Evolutionary conservation across 92 coral and sea anemone species (phyloP).

Genomic region (Scolanthus callimorphus): DNA sequence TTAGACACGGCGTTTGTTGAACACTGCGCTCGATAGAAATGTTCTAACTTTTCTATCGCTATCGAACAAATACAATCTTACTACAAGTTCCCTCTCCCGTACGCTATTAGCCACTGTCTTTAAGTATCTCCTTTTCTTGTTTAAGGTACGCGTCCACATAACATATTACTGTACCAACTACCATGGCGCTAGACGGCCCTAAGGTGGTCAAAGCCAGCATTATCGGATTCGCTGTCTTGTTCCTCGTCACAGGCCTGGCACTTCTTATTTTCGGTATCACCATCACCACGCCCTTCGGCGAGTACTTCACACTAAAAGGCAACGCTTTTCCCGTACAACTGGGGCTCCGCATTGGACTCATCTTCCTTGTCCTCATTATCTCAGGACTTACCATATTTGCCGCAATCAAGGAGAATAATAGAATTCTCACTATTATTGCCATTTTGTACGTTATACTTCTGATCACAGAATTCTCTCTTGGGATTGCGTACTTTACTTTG

Average conservation of each 20-base stretch:
- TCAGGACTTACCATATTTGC: constrained; percentile 65
- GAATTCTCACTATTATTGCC: constrained; percentile 71
- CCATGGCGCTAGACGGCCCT: constrained; percentile 55
- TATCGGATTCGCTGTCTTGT: constrained; percentile 61
- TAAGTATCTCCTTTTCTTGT: too few species aligned
- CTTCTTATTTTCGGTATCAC: constrained; percentile 77
- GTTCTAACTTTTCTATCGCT: too few species aligned
- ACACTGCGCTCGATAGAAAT: too few species aligned
- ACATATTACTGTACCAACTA: too few species aligned
- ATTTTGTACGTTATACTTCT: constrained; percentile 59
- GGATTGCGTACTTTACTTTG: constrained; percentile 62
- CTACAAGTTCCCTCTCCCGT: too few species aligned
- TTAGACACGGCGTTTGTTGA: too few species aligned
- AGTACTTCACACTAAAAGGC: constrained; percentile 69
- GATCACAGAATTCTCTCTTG: constrained; percentile 68
- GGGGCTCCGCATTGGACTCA: constrained; percentile 74
- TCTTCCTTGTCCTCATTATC: constrained; percentile 53
- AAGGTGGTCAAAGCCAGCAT: constrained; percentile 59
- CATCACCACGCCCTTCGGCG: constrained; percentile 82
- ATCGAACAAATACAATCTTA: too few species aligned
- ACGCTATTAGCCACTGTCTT: too few species aligned
- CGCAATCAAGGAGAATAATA: constrained; percentile 65
- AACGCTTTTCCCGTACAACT: constrained; percentile 58
- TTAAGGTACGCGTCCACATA: too few species aligned
- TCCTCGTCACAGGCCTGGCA: constrained; percentile 65